Percentiles rank a stretch among this genome's conserved stretches.
Evolutionary conservation across 2,113 vertebrate species (phyloP).

Genomic region (Bubo bubo): DNA sequence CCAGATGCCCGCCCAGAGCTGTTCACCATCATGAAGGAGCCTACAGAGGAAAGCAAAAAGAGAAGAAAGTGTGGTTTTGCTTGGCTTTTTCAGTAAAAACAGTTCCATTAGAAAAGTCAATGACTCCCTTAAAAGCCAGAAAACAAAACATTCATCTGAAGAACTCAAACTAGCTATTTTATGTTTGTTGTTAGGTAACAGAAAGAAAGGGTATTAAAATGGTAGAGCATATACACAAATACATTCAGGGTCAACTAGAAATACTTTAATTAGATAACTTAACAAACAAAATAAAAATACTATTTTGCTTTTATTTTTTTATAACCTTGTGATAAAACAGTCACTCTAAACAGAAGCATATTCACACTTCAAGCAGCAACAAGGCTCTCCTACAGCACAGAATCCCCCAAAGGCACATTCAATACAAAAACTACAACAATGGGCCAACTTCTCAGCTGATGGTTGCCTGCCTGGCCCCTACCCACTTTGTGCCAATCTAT

Average conservation of each 20-base stretch:
- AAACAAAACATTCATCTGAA: background rate
- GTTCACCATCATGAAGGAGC: conserved; percentile 98
- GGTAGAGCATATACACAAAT: background rate
- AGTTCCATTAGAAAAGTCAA: background rate
- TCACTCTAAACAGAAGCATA: background rate
- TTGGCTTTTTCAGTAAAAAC: background rate
- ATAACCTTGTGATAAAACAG: background rate
- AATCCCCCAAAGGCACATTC: background rate
- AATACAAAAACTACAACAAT: background rate
- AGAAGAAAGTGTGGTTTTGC: background rate
- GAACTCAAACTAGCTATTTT: background rate
- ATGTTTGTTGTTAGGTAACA: background rate
- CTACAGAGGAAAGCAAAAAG: conserved; percentile 50
- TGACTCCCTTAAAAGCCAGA: background rate
- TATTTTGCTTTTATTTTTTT: background rate
- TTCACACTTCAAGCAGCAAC: background rate
- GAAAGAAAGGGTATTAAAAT: background rate
- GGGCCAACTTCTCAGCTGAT: background rate
- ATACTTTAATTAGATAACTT: background rate
- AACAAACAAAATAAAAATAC: background rate
- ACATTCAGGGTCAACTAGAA: background rate
- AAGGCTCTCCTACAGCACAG: accelerated
- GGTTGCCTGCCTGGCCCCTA: background rate
- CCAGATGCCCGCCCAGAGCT: conserved; percentile 91
- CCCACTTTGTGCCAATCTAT: accelerated